Base-by-base conservation (phyloP, 64 coral and sea anemone genomes). In the Anthopleura sola region DNA sequence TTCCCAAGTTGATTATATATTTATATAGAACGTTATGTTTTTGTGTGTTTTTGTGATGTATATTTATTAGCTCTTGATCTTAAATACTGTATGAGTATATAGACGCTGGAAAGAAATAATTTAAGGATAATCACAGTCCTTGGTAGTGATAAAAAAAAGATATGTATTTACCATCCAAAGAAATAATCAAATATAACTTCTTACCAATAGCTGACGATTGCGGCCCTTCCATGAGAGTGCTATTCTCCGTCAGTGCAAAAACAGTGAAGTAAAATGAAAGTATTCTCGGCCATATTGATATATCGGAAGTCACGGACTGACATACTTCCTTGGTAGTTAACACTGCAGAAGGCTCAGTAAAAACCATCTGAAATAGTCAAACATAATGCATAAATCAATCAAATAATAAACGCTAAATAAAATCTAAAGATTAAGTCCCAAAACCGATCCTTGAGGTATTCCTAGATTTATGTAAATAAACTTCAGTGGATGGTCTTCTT, bases 231-330 rank as follows among this genome's bases (percentile, higher is more conserved):
- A 71, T 21, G 24, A 71, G 68, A 17, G 75, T 77, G 29, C 75
- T 77, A 77, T 77, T 77, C 14, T 77, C 75, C 13, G 75, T 77
- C 75, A 77, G 75, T 16, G 75, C 75, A 77, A 77, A 2, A 14
- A 77, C 75, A 77, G 75, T 77, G 29, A 77, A 77, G 75, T 37
- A 77, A 31, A 77, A 77, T 13, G 13, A 23, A 34, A 77, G 16
- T 4, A 13, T 0, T 37, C 19, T 17, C 17, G 31, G 37, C 75
- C 75, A 77, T 3, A 29, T 5, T 14, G 32, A 15, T 62, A 23
- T 5, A n/a, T 7, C 11, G 9, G 15, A 11, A 0, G 37, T 33
- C 14, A 77, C 75, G 21, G 6, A 37, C 37, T 40, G 31, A 38
- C 75, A 77, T 34, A 77, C 75, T 19, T 77, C 9, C 37, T 77